Percentiles rank a stretch among this genome's conserved stretches.
Evolutionary conservation across 2,797 vertebrate species (phyloP).

Genomic region (Megalops cyprinoides): DNA sequence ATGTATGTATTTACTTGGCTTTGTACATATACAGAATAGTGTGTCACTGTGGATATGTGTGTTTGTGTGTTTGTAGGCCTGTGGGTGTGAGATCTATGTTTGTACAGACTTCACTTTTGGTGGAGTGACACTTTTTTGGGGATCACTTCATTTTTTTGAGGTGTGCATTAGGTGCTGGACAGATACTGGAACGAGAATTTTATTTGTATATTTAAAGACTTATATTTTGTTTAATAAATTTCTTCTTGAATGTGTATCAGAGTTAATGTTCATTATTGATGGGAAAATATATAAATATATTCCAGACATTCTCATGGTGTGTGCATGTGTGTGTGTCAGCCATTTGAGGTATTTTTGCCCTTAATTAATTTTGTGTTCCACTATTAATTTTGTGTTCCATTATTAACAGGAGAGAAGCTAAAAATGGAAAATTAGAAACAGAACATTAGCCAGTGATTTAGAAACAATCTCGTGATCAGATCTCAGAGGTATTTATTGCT

Average conservation of each 20-base stretch:
- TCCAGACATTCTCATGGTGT: too few relatives aligned
- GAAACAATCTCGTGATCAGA: too few relatives aligned
- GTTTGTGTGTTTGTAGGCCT: conserved; percentile 43
- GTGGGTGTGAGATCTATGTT: conserved; percentile 30
- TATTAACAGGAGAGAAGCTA: too few relatives aligned
- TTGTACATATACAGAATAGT: not conserved
- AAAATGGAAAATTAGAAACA: too few relatives aligned
- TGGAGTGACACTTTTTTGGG: conserved; percentile 48
- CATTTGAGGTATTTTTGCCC: not conserved
- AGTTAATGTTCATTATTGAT: not conserved
- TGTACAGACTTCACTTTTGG: conserved; percentile 48
- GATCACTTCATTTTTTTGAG: conserved; percentile 47
- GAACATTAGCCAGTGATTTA: too few relatives aligned
- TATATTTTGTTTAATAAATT: conserved; percentile 32
- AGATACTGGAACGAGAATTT: conserved; percentile 22
- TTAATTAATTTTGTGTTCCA: not conserved
- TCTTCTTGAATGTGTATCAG: not conserved
- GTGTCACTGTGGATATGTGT: not conserved
- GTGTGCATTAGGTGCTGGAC: conserved; percentile 38
- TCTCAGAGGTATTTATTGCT: too few relatives aligned
- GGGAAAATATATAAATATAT: conserved; percentile 18
- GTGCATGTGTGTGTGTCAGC: too few relatives aligned
- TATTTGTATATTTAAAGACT: conserved; percentile 44
- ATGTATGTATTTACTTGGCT: not conserved
- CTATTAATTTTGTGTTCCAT: too few relatives aligned